Evolutionary conservation across 1,140 invertebrate species (phyloP).

Genomic region (Microplitis demolitor): DNA sequence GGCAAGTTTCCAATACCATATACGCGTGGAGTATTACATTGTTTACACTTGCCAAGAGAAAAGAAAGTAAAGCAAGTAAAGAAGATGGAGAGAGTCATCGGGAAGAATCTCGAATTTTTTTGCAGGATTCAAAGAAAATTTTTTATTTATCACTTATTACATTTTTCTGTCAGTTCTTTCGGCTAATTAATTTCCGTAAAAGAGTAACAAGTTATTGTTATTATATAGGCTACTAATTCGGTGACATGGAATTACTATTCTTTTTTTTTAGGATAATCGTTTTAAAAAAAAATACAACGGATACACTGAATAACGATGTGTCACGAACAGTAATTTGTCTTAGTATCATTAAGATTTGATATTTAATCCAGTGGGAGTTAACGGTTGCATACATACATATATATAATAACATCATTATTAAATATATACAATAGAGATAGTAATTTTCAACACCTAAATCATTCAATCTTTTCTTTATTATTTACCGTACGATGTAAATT

Average conservation of each 20-base stretch:
- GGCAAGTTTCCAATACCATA: background rate
- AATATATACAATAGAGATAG: background rate
- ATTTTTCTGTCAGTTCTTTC: background rate
- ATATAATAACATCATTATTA: background rate
- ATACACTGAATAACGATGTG: slow-evolving; percentile 19
- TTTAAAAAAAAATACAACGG: background rate
- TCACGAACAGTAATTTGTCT: slow-evolving; percentile 20
- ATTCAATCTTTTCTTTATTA: too few relatives aligned
- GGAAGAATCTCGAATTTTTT: background rate
- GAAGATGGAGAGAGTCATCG: slow-evolving; percentile 3
- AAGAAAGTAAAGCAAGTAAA: slow-evolving; percentile 25
- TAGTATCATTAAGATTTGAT: slow-evolving; percentile 14
- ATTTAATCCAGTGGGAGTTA: background rate
- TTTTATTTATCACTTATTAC: background rate
- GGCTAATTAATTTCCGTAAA: background rate
- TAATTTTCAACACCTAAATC: background rate
- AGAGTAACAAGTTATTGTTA: background rate
- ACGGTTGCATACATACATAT: background rate
- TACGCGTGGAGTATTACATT: background rate
- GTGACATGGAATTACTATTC: background rate
- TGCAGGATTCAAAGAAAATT: background rate
- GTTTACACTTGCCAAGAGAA: slow-evolving; percentile 18
- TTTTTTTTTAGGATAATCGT: background rate
- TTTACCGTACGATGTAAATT: too few relatives aligned
- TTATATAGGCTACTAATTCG: background rate